Conservation (phyloP, 2,888 invertebrate species). For the Yponomeuta plumbellus region DNA sequence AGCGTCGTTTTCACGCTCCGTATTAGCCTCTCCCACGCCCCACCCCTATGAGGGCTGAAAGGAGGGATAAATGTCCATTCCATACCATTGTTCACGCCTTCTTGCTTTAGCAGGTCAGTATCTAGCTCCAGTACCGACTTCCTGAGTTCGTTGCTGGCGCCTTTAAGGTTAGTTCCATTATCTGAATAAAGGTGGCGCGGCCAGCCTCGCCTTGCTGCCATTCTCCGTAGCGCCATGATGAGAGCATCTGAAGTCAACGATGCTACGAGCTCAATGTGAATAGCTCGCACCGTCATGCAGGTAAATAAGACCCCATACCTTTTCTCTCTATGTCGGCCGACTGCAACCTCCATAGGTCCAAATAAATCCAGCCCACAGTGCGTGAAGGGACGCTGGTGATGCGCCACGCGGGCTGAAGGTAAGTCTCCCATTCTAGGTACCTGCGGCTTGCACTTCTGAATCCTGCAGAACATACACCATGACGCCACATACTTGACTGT, state of each 20-base stretch:
- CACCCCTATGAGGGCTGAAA: constrained; percentile 25
- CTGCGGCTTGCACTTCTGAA: constrained; percentile 11
- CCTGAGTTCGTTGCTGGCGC: constrained; percentile 15
- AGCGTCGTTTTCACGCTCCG: constrained; percentile 24
- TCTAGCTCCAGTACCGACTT: constrained; percentile 7
- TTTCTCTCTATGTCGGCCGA: constrained; percentile 21
- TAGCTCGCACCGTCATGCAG: constrained; percentile 26
- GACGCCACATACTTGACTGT: constrained; percentile 18
- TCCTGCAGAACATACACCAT: constrained; percentile 18
- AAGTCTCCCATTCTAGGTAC: constrained; percentile 21
- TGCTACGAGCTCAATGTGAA: constrained; percentile 25
- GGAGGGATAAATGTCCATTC: constrained; percentile 26
- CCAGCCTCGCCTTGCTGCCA: constrained; percentile 27
- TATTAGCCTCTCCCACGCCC: constrained; percentile 27
- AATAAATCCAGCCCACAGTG: constrained; percentile 24
- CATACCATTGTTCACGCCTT: constrained; percentile 14
- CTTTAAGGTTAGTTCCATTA: constrained; percentile 22
- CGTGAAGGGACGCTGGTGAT: constrained; percentile 23
- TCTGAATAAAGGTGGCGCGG: constrained; percentile 23
- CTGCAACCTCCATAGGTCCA: constrained; percentile 23
- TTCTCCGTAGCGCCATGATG: constrained; percentile 28
- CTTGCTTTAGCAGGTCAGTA: constrained; percentile 8
- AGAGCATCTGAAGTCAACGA: constrained; percentile 24
- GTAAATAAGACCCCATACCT: constrained; percentile 27
- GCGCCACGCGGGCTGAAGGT: constrained; percentile 19